phyloP scores from a whole-genome alignment of 2,797 vertebrate species.

The Chelon auratus region DNA sequence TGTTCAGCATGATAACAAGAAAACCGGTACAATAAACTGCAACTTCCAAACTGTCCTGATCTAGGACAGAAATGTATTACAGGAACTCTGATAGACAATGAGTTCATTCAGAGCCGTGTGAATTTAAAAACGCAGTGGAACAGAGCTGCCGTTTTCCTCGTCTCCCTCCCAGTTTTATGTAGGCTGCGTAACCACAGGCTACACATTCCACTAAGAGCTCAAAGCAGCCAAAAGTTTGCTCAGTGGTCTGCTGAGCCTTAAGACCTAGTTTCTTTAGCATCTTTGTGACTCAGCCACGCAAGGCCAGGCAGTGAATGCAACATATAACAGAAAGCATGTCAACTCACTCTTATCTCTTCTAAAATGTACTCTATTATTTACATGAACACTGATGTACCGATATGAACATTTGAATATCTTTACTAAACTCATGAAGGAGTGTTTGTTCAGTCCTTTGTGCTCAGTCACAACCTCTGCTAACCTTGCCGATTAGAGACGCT shows the following conservation, averaged over 20 bases:
- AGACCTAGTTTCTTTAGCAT: conserved; percentile 31
- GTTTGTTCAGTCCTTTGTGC: conserved; percentile 9
- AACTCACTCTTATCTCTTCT: conserved; percentile 1
- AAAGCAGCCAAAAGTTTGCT: conserved; percentile 44
- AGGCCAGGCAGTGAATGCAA: too few relatives aligned
- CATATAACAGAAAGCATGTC: background rate
- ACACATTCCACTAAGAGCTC: conserved; percentile 58
- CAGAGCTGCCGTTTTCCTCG: conserved; percentile 62
- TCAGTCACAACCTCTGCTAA: background rate
- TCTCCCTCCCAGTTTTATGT: conserved; percentile 52
- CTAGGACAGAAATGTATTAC: conserved; percentile 24
- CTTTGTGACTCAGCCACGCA: background rate
- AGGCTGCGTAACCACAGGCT: conserved; percentile 54
- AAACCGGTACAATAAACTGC: background rate
- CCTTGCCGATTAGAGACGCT: conserved; percentile 5
- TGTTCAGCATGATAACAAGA: too few relatives aligned
- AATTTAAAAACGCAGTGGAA: conserved; percentile 30
- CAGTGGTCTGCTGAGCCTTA: conserved; percentile 26
- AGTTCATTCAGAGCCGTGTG: conserved; percentile 57
- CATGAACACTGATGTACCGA: conserved; percentile 32
- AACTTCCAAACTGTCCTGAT: conserved; percentile 17
- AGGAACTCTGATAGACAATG: conserved; percentile 56
- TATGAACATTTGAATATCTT: conserved; percentile 51
- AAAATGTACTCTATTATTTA: conserved; percentile 21
- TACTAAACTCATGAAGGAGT: conserved; percentile 5